Base-by-base conservation (phyloP, 2,797 vertebrate species). In the Artibeus jamaicensis region DNA sequence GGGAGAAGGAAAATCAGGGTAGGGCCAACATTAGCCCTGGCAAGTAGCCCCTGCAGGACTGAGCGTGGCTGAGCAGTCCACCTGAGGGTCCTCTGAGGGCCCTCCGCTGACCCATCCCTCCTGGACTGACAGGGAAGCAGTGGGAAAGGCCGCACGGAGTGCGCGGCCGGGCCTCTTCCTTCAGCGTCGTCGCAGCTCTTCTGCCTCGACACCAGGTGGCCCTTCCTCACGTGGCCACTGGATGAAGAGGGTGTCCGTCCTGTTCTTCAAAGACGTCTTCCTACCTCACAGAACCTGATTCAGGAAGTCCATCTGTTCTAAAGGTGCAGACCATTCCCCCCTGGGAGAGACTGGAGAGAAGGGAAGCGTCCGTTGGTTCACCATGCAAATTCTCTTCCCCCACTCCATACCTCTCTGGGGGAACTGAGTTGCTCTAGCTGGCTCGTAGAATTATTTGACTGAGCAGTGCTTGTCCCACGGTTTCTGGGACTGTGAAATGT, bases 401-500 rank as follows among this genome's bases (percentile, higher is more conserved):
- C 5, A 5, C 57, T 59, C 67, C 48, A 32, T 89, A 0, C 86
- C 82, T 71, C 82, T 89, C 76, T 70, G 55, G 44, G 62, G 67
- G 93, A 94, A 85, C n/a, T n/a, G 71, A 91, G 39, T 79, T 67
- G 84, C 73, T 91, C 65, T 79, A 79, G 84, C 74, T 4, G 12
- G 62, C 39, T 65, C 42, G n/a, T 39, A 44, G 44, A 86, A 37
- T 85, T 79, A 62, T 74, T 44, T 85, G 71, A 82, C 82, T 50
- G 76, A 82, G n/a, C 57, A 93, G 57, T 46, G 46, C 85, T 79
- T 53, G 39, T 74, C 70, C 48, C n/a, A 87, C 86, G 94, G 93
- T 85, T 94, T 86, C 53, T 77, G 77, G 81, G 62, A 57, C 78
- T 50, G 19, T 79, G 68, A 94, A 95, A 78, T 89, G 67, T 94